Evolutionary conservation across 2,113 vertebrate genomes (phyloP), one percentile per base, ranked within the genome.

Genomic region (Ictalurus furcatus): DNA sequence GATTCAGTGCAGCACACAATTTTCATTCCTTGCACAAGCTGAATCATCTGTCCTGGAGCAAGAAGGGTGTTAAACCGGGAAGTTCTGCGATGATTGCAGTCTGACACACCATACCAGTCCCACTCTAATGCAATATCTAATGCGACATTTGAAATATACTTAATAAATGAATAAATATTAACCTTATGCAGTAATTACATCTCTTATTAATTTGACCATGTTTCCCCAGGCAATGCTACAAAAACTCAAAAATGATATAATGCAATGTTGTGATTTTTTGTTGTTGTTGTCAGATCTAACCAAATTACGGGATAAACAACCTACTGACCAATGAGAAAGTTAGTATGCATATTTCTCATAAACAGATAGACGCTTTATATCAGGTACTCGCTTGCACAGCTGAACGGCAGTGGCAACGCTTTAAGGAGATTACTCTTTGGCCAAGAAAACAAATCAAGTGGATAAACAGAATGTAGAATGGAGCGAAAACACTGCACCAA

Each of bases 371-470:
- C 21, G 63, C 84, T 84, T 76, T 83, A 23, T 37, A 84, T 63
- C 69, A 59, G 67, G n/a, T 85, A 65, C 56, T 58, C 40, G 63
- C 83, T 85, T 90, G 48, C 87, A 88, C 89, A 59, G 71, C 71
- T 84, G 89, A 89, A 93, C 93, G 91, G 90, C 91, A 91, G 89
- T 89, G 90, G 88, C 2, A 74, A 87, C 44, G 86, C 67, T 69
- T 87, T 86, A 90, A 88, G 58, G 88, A 89, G 92, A 92, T 69
- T 30, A 56, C 84, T 94, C 94, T 95, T 95, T 95, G 94, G 94
- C 92, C 94, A 90, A 84, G 28, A 84, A 92, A 92, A 91, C 84
- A 93, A 92, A 90, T 44, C 63, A 87, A 86, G 69, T 44, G 89
- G 85, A 83, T 83, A 71, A 59, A 86, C 48, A 89, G 25, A 74